Evolutionary conservation across 2,888 invertebrate species (phyloP), one percentile per base, ranked within the genome.

Genomic region (Mellilla xanthometata): DNA sequence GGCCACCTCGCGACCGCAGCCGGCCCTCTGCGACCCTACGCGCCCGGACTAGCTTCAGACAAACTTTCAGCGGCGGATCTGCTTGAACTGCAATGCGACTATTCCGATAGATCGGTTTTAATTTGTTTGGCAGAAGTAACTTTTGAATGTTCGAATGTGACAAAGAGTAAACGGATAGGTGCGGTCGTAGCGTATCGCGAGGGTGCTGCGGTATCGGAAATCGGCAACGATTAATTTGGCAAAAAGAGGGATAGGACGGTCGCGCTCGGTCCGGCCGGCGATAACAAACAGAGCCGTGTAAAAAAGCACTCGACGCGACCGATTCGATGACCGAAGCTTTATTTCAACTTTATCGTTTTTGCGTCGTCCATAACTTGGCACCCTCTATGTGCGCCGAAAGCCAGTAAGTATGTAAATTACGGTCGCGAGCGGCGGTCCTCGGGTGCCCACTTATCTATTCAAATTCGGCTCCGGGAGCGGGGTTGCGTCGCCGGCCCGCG

Each of bases 351-450:
- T 89, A 88, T 89, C 88, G 86, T 79, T 80, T 81, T 77, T 76
- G 84, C 84, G 77, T 68, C 79, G 81, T 75, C 84, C 81, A 82
- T 85, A 84, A 83, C 81, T 85, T 78, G 84, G 83, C 84, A 77
- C 83, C 81, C 83, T 74, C 76, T 75, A 74, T 76, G 82, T 65
- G 69, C 80, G 81, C 76, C 83, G 84, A 84, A 85, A 87, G 84
- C 87, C 86, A 72, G 87, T 83, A 84, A 90, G 88, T 86, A 89
- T 89, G 90, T 90, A 90, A 89, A 90, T 90, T 83, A 88, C 87
- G 86, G 84, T 84, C 85, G 83, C 87, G 83, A 76, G 75, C 81
- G 79, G 68, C 80, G 81, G 84, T 81, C 81, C 84, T 82, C 83
- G 77, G 80, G 77, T 81, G 81, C 82, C 82, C 85, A 85, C 88